Conservation (phyloP, 2,113 vertebrate genomes). For the Cheirogaleus medius region DNA sequence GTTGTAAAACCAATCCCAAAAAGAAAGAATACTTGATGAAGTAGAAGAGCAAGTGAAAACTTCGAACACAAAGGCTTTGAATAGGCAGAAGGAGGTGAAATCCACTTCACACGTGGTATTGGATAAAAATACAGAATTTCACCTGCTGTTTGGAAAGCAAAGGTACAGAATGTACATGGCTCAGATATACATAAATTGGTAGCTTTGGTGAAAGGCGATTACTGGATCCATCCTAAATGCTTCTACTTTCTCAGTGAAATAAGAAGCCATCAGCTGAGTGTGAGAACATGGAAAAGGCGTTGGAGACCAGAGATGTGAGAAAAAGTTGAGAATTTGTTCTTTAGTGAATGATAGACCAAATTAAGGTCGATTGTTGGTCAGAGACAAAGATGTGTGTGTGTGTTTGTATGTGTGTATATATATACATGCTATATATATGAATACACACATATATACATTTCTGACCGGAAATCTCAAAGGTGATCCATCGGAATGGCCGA, state of each 20-base stretch:
- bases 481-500: not conserved
- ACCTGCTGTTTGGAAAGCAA: not conserved
- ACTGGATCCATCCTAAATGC: not conserved
- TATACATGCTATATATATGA: no score
- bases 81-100: not conserved
- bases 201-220: not conserved
- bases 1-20: not conserved
- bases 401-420: no score
- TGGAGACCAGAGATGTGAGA: not conserved
- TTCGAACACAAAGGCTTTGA: not conserved
- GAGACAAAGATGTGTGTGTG: not conserved
- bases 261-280: not conserved
- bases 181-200: not conserved
- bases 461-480: not conserved
- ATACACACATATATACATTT: not conserved
- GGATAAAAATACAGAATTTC: not conserved
- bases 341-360: not conserved
- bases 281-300: not conserved
- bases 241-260: not conserved
- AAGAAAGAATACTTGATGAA: not conserved
- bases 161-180: no score
- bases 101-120: no score
- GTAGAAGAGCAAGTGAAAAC: not conserved
- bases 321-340: not conserved
- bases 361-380: not conserved